Evolutionary conservation across 2,888 invertebrate genomes (phyloP), one percentile per base, ranked within the genome.

Genomic region (Sarcophaga rosellei): DNA sequence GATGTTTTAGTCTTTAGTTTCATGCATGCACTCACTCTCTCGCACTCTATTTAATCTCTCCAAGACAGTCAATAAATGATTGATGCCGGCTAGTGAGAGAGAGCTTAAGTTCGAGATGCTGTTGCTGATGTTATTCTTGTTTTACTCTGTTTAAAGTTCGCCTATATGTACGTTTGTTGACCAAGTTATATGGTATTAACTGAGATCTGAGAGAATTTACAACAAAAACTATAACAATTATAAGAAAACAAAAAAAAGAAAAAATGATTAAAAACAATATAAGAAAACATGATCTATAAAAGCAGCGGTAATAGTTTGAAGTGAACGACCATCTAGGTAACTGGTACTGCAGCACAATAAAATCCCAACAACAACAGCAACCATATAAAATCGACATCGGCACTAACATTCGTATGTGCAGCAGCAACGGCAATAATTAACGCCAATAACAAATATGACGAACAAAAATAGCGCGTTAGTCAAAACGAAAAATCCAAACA

Each of bases 291-390:
- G 70, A 66, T 78, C 78, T 85, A 79, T 72, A 82, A 85, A 79
- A 79, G 82, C 81, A 85, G 85, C 85, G 85, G 85, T 85, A 85
- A 82, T 79, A 85, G 79, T 79, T 85, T 75, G 79, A 85, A 87
- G 84, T 87, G 82, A 87, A 87, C 84, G 87, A 87, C 84, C 87
- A 87, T 87, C 84, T 85, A 87, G 85, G 87, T 87, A 84, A 87
- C 86, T 81, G 57, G 85, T 81, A 85, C 8, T 35, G 35, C 35
- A 35, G 74, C 70, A 59, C 44, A 62, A 15, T 23, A 83, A 78
- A 83, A 69, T 53, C 59, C 44, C 47, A 69, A 53, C 23, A 68
- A 63, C 21, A 47, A 25, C 63, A 47, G 45, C 61, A 72, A 61
- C 59, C 44, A 44, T 47, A 53, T 35, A 35, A 10, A 8, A 35